Evolutionary conservation across 2,797 vertebrate genomes (phyloP).

Genomic region (Apodemus agrarius): DNA sequence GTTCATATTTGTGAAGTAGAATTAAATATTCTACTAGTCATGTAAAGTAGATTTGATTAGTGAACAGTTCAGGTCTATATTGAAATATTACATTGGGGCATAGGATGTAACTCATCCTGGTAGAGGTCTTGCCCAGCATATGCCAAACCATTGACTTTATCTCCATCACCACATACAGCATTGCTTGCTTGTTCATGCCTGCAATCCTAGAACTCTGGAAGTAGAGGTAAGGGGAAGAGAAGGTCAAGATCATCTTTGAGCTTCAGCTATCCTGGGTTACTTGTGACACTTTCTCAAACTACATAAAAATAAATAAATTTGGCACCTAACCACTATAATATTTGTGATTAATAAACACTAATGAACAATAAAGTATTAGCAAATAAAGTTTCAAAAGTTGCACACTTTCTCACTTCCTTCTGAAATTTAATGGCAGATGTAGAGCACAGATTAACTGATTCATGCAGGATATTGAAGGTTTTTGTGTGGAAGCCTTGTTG

Average conservation of each 20-base stretch:
- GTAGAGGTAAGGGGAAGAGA: neutral
- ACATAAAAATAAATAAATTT: neutral
- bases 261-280: neutral
- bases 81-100: neutral
- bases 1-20: conserved; percentile 37
- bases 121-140: neutral
- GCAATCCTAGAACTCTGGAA: neutral
- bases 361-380: neutral
- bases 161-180: neutral
- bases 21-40: neutral
- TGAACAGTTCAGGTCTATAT: neutral
- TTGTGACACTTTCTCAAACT: neutral
- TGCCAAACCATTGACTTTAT: neutral
- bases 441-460: neutral
- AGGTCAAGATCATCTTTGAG: neutral
- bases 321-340: neutral
- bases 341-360: neutral
- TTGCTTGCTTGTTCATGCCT: neutral
- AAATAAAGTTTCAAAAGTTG: neutral
- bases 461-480: neutral
- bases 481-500: neutral
- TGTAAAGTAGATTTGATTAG: neutral
- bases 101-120: neutral
- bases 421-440: neutral
- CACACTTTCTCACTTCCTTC: neutral